phyloP scores from a whole-genome alignment of 2,113 vertebrate genomes.

The Cariama cristata region DNA sequence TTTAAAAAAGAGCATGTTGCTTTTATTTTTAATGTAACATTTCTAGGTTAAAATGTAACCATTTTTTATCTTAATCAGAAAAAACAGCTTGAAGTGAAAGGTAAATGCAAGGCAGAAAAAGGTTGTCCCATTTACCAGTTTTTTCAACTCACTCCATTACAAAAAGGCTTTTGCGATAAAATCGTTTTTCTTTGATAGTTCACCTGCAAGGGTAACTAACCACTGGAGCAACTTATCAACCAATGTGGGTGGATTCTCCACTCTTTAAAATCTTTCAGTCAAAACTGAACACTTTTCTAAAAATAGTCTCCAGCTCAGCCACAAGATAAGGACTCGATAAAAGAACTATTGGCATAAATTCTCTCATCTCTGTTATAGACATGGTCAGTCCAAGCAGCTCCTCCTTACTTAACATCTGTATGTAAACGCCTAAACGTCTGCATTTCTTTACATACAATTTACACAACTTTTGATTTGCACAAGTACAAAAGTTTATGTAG shows the following conservation, averaged over 20 bases:
- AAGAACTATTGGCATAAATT: background rate
- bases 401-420: background rate
- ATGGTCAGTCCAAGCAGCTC: background rate
- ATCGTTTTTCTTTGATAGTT: background rate
- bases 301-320: too few species aligned
- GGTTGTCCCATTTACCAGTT: background rate
- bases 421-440: background rate
- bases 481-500: accelerated
- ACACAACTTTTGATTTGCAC: background rate
- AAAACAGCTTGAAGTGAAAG: background rate
- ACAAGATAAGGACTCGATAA: too few species aligned
- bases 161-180: background rate
- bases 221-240: background rate
- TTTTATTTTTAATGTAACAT: background rate
- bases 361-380: background rate
- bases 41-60: background rate
- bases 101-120: background rate
- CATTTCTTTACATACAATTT: background rate
- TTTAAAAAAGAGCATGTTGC: background rate
- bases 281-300: background rate
- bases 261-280: background rate
- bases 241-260: background rate
- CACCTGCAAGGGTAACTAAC: background rate
- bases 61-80: background rate
- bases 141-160: background rate